These are phyloP conservation scores for Proisotoma minuta DNA, from an alignment of 2,888 invertebrate genomes.

Conservation along the genomic window DNA sequence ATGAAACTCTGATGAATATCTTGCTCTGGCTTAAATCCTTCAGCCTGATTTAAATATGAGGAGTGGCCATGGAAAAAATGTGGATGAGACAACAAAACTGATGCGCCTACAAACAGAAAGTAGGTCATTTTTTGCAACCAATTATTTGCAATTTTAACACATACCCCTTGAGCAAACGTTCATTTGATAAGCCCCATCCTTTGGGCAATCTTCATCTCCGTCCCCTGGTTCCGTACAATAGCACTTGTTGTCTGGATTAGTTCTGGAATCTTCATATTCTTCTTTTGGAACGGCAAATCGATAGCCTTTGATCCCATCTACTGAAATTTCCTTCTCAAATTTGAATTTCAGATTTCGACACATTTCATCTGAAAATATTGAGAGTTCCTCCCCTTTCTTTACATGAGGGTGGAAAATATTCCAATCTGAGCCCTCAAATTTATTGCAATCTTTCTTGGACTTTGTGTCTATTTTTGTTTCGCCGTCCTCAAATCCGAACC, in stretches of 20 bases:
- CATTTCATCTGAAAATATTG: neutral
- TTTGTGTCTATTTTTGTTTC: too few relatives aligned
- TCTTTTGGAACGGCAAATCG: neutral
- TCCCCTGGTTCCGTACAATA: constrained; percentile 18
- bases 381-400: neutral
- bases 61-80: constrained; percentile 6
- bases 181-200: constrained; percentile 9
- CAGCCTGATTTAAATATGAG: neutral
- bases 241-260: constrained; percentile 13
- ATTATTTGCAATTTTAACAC: neutral
- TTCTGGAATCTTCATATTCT: constrained; percentile 5
- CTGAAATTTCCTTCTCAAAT: neutral
- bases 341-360: constrained; percentile 8
- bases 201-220: constrained; percentile 7
- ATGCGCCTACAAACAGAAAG: constrained; percentile 5
- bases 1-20: neutral
- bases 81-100: constrained; percentile 4
- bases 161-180: constrained; percentile 11
- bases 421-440: constrained; percentile 5
- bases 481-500: neutral
- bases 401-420: constrained; percentile 7
- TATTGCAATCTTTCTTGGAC: neutral
- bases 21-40: constrained; percentile 8
- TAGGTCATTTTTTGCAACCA: neutral
- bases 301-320: constrained; percentile 7